phyloP scores from a whole-genome alignment of 2,797 vertebrate genomes.

The Darevskia mixta region DNA sequence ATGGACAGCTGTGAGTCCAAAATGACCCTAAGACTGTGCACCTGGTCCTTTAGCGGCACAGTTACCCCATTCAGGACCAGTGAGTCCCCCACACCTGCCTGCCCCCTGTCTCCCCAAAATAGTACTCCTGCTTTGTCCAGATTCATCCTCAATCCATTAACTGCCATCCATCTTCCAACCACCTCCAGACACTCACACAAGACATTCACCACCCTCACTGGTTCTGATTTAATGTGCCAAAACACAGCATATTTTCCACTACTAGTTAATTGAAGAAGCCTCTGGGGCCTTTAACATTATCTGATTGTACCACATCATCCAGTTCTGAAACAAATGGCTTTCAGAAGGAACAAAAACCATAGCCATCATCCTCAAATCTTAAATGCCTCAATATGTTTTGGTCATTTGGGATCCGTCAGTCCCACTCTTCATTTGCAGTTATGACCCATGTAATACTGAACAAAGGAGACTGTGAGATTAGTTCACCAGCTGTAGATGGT shows the following conservation, averaged over 20 bases:
- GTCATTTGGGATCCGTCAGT: not conserved
- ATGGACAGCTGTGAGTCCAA: too few relatives aligned
- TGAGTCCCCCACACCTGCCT: too few relatives aligned
- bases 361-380: not conserved
- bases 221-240: constrained; percentile 59
- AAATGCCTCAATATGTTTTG: not conserved
- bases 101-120: too few relatives aligned
- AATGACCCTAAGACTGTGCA: too few relatives aligned
- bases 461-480: not conserved
- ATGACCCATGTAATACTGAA: not conserved
- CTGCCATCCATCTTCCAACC: too few relatives aligned
- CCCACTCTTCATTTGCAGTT: not conserved
- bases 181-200: too few relatives aligned
- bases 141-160: too few relatives aligned
- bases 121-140: too few relatives aligned
- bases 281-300: constrained; percentile 64
- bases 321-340: constrained; percentile 52
- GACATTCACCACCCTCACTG: too few relatives aligned
- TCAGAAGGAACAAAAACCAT: constrained; percentile 12
- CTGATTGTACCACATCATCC: constrained; percentile 62
- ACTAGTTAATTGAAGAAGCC: constrained; percentile 72
- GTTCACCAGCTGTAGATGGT: not conserved
- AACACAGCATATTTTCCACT: constrained; percentile 69
- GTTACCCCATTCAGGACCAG: too few relatives aligned
- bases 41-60: too few relatives aligned